A percentile compares a stretch with the other conserved stretches of the same genome.
Conservation (phyloP, 2,113 vertebrate genomes). For the Phoxinus phoxinus region DNA sequence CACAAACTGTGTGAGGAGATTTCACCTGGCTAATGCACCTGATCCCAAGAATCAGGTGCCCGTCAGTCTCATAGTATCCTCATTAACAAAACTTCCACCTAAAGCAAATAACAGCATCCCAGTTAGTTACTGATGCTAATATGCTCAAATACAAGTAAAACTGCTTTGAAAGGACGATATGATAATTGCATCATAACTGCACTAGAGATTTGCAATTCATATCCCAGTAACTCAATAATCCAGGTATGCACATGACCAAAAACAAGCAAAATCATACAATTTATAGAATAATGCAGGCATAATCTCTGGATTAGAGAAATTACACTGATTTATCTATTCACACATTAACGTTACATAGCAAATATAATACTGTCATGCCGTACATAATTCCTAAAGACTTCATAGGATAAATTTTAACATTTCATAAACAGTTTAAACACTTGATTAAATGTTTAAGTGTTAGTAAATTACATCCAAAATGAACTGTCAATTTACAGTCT, state of each 20-base stretch:
- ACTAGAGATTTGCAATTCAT: background rate
- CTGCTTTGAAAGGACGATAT: background rate
- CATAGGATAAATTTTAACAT: background rate
- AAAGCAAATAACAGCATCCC: background rate
- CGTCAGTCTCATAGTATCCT: background rate
- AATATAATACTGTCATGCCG: background rate
- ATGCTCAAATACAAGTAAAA: background rate
- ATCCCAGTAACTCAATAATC: background rate
- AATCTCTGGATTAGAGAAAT: slow-evolving; percentile 6
- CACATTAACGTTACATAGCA: background rate
- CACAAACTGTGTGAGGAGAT: slow-evolving; percentile 35
- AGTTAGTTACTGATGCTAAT: background rate
- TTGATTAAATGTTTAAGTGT: background rate
- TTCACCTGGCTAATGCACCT: slow-evolving; percentile 37
- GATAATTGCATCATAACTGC: background rate
- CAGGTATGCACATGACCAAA: background rate
- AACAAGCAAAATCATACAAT: background rate
- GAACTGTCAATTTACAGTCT: background rate
- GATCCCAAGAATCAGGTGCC: slow-evolving; percentile 17
- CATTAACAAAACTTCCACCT: background rate
- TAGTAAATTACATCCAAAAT: background rate
- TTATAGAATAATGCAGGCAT: background rate
- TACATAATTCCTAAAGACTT: background rate
- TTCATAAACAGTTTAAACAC: background rate
- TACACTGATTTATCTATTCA: background rate